Conservation (phyloP, 2,888 invertebrate genomes). For the Toxonevra muliebris region DNA sequence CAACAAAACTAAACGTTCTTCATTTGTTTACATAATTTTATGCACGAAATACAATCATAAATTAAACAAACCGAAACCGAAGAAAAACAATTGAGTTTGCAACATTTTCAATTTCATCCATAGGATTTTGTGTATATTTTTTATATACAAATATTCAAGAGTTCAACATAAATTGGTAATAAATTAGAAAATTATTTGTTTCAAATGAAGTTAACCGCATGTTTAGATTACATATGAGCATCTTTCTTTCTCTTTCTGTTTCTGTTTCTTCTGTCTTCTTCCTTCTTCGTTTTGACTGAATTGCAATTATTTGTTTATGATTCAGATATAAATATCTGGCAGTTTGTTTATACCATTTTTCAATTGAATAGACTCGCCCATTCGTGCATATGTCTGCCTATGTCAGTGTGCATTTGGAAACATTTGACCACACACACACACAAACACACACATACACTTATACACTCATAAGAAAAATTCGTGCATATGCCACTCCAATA, state of each 20-base stretch:
- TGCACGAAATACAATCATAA: no score
- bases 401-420: background rate
- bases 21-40: no score
- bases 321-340: background rate
- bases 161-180: constrained; percentile 20
- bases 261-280: no score
- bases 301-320: constrained; percentile 18
- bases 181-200: constrained; percentile 28
- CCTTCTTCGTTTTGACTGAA: background rate
- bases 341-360: background rate
- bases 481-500: no score
- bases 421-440: background rate
- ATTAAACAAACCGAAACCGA: no score
- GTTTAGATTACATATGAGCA: constrained; percentile 19
- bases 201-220: constrained; percentile 13
- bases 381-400: no score
- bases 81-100: no score
- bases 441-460: no score
- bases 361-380: background rate
- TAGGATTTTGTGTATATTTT: no score
- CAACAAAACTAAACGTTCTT: no score
- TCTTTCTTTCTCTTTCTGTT: background rate
- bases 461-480: no score
- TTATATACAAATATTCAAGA: background rate
- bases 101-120: no score